Percentiles rank a stretch among this genome's conserved stretches.
These are phyloP conservation scores for Myiozetetes cayanensis DNA, from an alignment of 2,113 vertebrate genomes.

Conservation along the genomic window DNA sequence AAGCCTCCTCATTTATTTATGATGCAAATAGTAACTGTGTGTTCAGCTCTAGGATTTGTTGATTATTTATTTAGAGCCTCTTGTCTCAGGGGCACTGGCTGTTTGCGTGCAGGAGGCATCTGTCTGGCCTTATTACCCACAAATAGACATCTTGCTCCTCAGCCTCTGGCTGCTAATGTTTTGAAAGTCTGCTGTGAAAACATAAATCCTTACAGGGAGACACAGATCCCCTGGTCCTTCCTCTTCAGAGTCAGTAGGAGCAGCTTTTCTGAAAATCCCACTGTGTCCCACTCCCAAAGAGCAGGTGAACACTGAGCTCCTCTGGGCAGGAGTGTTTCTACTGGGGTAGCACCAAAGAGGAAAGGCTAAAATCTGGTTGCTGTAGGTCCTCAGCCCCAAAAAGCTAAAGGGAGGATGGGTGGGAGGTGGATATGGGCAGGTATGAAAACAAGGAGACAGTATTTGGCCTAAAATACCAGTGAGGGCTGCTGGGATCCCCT, in stretches of 20 bases:
- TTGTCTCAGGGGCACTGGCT: constrained; percentile 69
- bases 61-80: constrained; percentile 84
- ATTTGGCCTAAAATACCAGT: not conserved
- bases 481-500: not conserved
- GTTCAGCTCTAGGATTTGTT: constrained; percentile 73
- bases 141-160: constrained; percentile 27
- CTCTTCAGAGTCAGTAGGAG: not conserved
- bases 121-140: constrained; percentile 60
- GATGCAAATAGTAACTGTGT: constrained; percentile 77
- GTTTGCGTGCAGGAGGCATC: constrained; percentile 58
- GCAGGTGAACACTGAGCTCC: not conserved
- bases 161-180: not conserved
- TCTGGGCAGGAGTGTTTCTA: not conserved
- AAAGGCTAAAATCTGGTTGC: not conserved
- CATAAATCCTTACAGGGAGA: not conserved
- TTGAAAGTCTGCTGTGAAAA: not conserved
- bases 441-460: not conserved
- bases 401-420: not conserved
- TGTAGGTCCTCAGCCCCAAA: not conserved
- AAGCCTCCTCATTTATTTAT: constrained; percentile 85
- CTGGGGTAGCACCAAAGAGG: not conserved
- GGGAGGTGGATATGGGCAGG: not conserved
- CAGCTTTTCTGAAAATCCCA: not conserved
- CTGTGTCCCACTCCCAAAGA: not conserved
- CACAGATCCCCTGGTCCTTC: not conserved